Conservation (phyloP, 2,797 vertebrate species). For the Pelochelys cantorii region DNA sequence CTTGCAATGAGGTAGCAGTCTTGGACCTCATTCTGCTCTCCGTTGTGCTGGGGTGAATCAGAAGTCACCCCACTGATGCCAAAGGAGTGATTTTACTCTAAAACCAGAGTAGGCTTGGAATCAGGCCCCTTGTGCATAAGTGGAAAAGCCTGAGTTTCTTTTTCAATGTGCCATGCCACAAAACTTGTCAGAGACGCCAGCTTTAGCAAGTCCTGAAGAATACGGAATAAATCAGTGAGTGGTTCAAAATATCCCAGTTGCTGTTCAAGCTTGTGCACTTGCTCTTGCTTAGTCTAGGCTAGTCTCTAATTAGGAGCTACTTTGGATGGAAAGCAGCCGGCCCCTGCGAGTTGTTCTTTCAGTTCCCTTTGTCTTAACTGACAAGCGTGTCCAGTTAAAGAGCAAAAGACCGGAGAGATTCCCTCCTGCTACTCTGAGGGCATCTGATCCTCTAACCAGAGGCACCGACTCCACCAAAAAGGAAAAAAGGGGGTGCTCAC, state of each 20-base stretch:
- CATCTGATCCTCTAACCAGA: slow-evolving; percentile 39
- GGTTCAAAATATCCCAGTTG: slow-evolving; percentile 10
- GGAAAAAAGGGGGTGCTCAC: no score
- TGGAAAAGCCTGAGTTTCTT: background rate
- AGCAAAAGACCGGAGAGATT: slow-evolving; percentile 46
- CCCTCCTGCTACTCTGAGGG: slow-evolving; percentile 28
- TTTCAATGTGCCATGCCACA: background rate
- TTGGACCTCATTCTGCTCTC: slow-evolving; percentile 23
- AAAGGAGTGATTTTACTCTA: background rate
- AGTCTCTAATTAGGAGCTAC: slow-evolving; percentile 44
- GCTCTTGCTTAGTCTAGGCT: background rate
- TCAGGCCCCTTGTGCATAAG: background rate
- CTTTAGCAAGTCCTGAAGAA: slow-evolving; percentile 17
- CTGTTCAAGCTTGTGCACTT: slow-evolving; percentile 38
- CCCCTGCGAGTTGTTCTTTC: slow-evolving; percentile 58
- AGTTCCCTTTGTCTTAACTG: slow-evolving; percentile 52
- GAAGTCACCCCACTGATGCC: slow-evolving; percentile 8
- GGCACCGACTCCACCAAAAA: no score
- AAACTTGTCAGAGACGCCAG: background rate
- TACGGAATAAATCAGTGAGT: slow-evolving; percentile 20
- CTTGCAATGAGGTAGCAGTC: slow-evolving; percentile 10
- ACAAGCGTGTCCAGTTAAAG: slow-evolving; percentile 44
- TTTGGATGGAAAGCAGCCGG: slow-evolving; percentile 34
- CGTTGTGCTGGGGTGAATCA: background rate
- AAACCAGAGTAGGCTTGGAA: slow-evolving; percentile 8